Conservation (phyloP, 1,140 invertebrate species). For the Pantala flavescens region DNA sequence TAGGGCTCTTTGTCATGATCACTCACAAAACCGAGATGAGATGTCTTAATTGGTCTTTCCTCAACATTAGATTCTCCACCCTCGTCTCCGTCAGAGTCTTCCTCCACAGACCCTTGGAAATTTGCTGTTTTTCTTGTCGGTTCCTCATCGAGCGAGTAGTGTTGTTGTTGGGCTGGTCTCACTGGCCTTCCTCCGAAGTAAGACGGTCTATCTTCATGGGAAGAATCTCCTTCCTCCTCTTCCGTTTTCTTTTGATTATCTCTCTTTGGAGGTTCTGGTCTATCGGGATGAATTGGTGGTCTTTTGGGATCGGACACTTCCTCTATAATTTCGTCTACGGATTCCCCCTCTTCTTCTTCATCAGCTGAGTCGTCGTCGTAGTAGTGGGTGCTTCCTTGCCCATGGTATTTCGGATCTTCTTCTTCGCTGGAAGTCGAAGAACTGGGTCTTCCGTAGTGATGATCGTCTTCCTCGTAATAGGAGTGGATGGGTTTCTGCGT, state of each 20-base stretch:
- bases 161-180: not conserved
- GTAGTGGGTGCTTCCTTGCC: not conserved
- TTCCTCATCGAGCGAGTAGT: not conserved
- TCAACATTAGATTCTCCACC: not conserved
- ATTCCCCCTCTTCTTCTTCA: not conserved
- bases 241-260: not conserved
- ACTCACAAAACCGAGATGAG: not conserved
- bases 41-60: not conserved
- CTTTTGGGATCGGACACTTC: not conserved
- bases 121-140: not conserved
- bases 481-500: slow-evolving; percentile 30
- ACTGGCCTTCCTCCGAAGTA: not conserved
- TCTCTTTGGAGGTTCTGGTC: not conserved
- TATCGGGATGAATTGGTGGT: not conserved
- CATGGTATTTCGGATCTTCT: not conserved
- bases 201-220: not conserved
- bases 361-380: not conserved
- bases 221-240: not conserved
- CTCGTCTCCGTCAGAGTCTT: not conserved
- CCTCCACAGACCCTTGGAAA: not conserved
- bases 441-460: not conserved
- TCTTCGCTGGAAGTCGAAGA: not conserved
- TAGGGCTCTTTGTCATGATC: not conserved
- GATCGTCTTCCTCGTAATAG: slow-evolving; percentile 29
- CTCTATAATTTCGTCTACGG: not conserved